These are phyloP conservation scores for Litocranius walleri DNA, from an alignment of 2,113 vertebrate genomes.

Conservation along the genomic window DNA sequence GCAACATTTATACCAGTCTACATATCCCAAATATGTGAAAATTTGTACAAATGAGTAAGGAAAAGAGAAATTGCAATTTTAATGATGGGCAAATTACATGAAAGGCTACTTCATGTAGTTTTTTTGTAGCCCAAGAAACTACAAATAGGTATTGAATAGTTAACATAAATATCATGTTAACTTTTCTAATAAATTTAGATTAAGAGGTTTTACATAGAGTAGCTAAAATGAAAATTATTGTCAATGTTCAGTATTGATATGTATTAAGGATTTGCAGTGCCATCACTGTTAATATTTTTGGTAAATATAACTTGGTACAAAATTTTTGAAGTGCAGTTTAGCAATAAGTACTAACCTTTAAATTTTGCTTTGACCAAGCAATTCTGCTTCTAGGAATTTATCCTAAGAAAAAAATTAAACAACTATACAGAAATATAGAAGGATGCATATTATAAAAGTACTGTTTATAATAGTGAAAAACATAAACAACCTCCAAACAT, in stretches of 20 bases:
- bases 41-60: neutral
- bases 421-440: neutral
- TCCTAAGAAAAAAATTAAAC: neutral
- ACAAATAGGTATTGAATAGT: neutral
- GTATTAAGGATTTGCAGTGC: neutral
- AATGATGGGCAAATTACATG: neutral
- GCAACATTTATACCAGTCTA: neutral
- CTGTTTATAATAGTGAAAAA: neutral
- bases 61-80: neutral
- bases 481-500: neutral
- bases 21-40: neutral
- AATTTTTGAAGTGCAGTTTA: neutral
- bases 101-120: neutral
- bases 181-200: neutral
- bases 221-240: neutral
- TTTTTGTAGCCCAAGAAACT: neutral
- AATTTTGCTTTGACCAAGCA: neutral
- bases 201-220: neutral
- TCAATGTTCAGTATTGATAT: neutral
- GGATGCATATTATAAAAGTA: neutral
- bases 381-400: neutral
- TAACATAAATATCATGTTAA: neutral
- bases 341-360: neutral
- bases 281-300: neutral
- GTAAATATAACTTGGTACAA: neutral